Evolutionary conservation across 2,797 vertebrate species (phyloP), one percentile per base, ranked within the genome.

Genomic region (Acipenser oxyrinchus): DNA sequence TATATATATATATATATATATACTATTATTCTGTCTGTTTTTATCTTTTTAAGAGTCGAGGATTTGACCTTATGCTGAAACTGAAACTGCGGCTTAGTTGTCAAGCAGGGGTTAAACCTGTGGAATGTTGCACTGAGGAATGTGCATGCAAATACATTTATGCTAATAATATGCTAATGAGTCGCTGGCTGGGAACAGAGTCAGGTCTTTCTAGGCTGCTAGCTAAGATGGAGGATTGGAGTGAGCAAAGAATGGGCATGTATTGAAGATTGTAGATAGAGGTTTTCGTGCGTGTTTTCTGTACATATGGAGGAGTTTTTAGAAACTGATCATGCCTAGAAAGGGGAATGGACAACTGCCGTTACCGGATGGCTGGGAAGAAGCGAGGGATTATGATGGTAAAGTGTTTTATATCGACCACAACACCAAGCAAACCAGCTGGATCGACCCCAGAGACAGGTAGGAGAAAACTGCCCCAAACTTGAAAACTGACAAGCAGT

Each of bases 391-490:
- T 79, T 91, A 86, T 84, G 90, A 92, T 79, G 90, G 89, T 60
- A 92, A 91, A 78, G 81, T 90, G 65, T 92, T 92, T 77, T 92
- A 89, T 72, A 89, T 91, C 71, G 89, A 92, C 71, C 90, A 91
- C 81, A 92, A 92, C 79, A 88, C 83, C 62, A 76, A 83, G 70
- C 86, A 85, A 78, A 92, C 90, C 79, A 92, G 91, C 82, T 91
- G 90, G 91, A 88, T 91, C 76, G 91, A 92, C 77, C 91, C 91
- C 51, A 80, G 91, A 78, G 90, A 92, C 89, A 91, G 89, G 90
- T 91, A 79, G 81, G 59, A 37, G 37, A 37, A 10, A 53, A 51
- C 68, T 60, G 51, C 50, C 57, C 37, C 10, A 51, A 48, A 64
- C 49, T 69, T 51, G 15, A 60, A 59, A 65, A 37, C 60, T 65